Evolutionary conservation across 1,140 invertebrate species (phyloP), one percentile per base, ranked within the genome.

Genomic region (honey bee (Apis mellifera)): DNA sequence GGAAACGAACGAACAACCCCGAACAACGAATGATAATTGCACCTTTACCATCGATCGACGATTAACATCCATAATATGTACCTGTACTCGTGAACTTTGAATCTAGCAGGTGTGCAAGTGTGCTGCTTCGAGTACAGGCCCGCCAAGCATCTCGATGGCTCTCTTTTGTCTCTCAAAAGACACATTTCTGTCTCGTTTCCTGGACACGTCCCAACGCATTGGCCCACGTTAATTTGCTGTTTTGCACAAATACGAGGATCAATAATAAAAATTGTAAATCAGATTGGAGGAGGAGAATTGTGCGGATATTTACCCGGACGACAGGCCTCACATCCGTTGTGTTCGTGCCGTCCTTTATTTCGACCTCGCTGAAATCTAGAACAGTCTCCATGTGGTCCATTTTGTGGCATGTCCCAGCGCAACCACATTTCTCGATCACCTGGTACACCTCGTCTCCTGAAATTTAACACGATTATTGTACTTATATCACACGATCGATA

Each of bases 181-280:
- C 94, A 95, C 13, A 93, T 93, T 86, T 94, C 91, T 12, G 90
- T 93, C 52, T 90, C 78, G 65, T 91, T 93, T 0, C 89, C 88
- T 12, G 92, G 87, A 89, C 95, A 95, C 52, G 85, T 90, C 15
- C 94, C 95, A 55, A 93, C 90, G 71, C 95, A 95, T 78, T 93
- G 91, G 23, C 95, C 95, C 54, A 95, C 92, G 79, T 95, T 94
- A 80, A 95, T 94, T 85, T 93, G 89, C 94, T 95, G 59, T 32
- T 50, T 42, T 2, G 32, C 17, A n/a, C 55, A 17, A 62, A n/a
- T 17, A 52, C 12, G 48, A n/a, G 48, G 15, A 42, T 8, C 57
- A 21, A 32, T 9, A 32, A 21, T 42, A 26, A 26, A 54, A 48
- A 48, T 66, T 1, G 50, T 23, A 48, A 42, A 64, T 9, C 4